Evolutionary conservation across 2,888 invertebrate species (phyloP).

Genomic region (Willowsia nigromaculata): DNA sequence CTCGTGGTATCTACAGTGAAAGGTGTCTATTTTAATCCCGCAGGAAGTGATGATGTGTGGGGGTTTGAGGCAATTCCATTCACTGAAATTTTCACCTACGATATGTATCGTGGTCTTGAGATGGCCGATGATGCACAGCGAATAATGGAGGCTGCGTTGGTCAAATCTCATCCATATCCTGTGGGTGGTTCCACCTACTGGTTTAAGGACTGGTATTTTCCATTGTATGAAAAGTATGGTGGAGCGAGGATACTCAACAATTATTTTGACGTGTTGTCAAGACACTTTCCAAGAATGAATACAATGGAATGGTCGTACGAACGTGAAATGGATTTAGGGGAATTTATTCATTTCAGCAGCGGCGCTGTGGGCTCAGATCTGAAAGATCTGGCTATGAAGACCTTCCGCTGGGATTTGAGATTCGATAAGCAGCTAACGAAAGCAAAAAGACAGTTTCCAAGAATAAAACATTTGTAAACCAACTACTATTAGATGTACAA

Average conservation of each 20-base stretch:
- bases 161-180: background rate
- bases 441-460: slow-evolving; percentile 65
- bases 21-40: background rate
- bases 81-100: slow-evolving; percentile 63
- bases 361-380: slow-evolving; percentile 65
- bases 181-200: slow-evolving; percentile 12
- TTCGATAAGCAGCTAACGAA: slow-evolving; percentile 47
- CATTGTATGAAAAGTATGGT: slow-evolving; percentile 54
- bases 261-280: slow-evolving; percentile 63
- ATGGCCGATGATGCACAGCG: slow-evolving; percentile 25
- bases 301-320: slow-evolving; percentile 34
- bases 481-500: no score
- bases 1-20: background rate
- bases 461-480: background rate
- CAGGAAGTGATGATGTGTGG: slow-evolving; percentile 46
- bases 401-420: slow-evolving; percentile 59
- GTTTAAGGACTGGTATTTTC: slow-evolving; percentile 69
- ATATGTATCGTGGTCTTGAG: slow-evolving; percentile 45
- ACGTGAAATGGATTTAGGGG: slow-evolving; percentile 67
- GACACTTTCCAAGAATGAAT: slow-evolving; percentile 69
- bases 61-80: slow-evolving; percentile 62
- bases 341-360: slow-evolving; percentile 74
- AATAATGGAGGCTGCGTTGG: slow-evolving; percentile 44
- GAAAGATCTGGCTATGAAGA: slow-evolving; percentile 29
- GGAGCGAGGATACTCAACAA: slow-evolving; percentile 43